A percentile compares a stretch with the other conserved stretches of the same genome.
phyloP scores from a whole-genome alignment of 1,140 invertebrate species.

The Cydia strobilella region DNA sequence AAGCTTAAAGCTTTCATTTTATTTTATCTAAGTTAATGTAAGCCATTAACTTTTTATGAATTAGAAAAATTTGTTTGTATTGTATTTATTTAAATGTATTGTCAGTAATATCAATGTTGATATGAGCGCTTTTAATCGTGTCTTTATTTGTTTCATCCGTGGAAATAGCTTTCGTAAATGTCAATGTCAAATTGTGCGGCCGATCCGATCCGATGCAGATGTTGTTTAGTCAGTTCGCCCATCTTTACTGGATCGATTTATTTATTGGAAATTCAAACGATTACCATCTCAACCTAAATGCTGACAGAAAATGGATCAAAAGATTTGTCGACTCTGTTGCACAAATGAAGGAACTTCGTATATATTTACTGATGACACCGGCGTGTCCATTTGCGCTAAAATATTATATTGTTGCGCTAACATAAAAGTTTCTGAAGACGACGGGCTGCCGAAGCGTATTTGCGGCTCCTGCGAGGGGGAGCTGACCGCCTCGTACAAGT shows the following conservation, averaged over 20 bases:
- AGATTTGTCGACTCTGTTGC: constrained; percentile 62
- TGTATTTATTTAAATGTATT: too few species aligned
- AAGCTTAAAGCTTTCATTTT: too few species aligned
- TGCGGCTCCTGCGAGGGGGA: constrained; percentile 54
- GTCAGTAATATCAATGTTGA: too few species aligned
- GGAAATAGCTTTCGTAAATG: constrained; percentile 6
- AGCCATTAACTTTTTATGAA: too few species aligned
- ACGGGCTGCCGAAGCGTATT: constrained; percentile 54
- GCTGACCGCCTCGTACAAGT: constrained; percentile 52
- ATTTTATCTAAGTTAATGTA: too few species aligned
- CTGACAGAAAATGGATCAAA: constrained; percentile 45
- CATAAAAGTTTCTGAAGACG: constrained; percentile 50
- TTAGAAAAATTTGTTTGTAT: too few species aligned
- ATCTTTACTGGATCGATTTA: not conserved
- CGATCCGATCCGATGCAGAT: not conserved
- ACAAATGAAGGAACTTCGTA: constrained; percentile 48
- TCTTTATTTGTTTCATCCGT: not conserved
- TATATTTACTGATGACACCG: constrained; percentile 46
- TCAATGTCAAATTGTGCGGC: not conserved
- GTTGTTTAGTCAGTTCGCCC: not conserved
- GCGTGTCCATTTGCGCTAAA: constrained; percentile 50
- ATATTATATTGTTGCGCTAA: constrained; percentile 63
- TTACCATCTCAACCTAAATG: not conserved
- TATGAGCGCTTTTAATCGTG: not conserved
- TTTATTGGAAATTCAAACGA: constrained; percentile 6